Percentiles rank a stretch among this genome's conserved stretches.
phyloP scores from a whole-genome alignment of 1,140 invertebrate genomes.

The Trialeurodes vaporariorum region DNA sequence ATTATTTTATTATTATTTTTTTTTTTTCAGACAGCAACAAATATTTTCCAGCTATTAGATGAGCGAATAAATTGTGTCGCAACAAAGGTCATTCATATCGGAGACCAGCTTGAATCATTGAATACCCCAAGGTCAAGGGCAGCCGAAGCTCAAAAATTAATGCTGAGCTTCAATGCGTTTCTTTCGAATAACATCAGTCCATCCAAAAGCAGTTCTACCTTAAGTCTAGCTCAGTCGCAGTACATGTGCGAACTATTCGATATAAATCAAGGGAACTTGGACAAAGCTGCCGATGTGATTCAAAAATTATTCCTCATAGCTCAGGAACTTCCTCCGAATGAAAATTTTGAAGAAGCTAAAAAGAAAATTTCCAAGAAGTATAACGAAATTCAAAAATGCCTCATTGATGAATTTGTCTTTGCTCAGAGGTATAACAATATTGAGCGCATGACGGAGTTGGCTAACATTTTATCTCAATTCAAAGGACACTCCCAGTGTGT shows the following conservation, averaged over 20 bases:
- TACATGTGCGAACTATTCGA: neutral
- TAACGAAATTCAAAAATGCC: slow-evolving; percentile 80
- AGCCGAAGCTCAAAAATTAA: slow-evolving; percentile 86
- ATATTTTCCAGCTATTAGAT: slow-evolving; percentile 84
- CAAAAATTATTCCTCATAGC: slow-evolving; percentile 93
- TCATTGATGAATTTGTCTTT: slow-evolving; percentile 91
- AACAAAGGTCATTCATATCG: slow-evolving; percentile 92
- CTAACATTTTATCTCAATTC: slow-evolving; percentile 83
- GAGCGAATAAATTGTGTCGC: slow-evolving; percentile 94
- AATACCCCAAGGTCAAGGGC: slow-evolving; percentile 87
- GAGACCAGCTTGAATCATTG: slow-evolving; percentile 93
- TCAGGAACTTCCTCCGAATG: slow-evolving; percentile 44
- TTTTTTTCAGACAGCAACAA: slow-evolving; percentile 55
- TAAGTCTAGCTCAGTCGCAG: neutral
- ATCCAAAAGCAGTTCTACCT: neutral
- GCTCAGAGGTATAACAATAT: slow-evolving; percentile 75
- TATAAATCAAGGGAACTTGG: slow-evolving; percentile 43
- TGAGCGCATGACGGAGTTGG: slow-evolving; percentile 84
- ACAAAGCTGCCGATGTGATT: slow-evolving; percentile 96
- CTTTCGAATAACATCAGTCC: slow-evolving; percentile 23
- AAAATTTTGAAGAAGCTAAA: slow-evolving; percentile 73
- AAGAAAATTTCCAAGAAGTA: slow-evolving; percentile 89
- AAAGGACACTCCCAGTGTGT: slow-evolving; percentile 93
- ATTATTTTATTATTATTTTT: slow-evolving; percentile 17
- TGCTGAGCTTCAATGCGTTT: slow-evolving; percentile 41